Percentiles rank a stretch among this genome's conserved stretches.
These are phyloP conservation scores for Eupithecia centaureata DNA, from an alignment of 2,888 invertebrate genomes.

Conservation along the genomic window DNA sequence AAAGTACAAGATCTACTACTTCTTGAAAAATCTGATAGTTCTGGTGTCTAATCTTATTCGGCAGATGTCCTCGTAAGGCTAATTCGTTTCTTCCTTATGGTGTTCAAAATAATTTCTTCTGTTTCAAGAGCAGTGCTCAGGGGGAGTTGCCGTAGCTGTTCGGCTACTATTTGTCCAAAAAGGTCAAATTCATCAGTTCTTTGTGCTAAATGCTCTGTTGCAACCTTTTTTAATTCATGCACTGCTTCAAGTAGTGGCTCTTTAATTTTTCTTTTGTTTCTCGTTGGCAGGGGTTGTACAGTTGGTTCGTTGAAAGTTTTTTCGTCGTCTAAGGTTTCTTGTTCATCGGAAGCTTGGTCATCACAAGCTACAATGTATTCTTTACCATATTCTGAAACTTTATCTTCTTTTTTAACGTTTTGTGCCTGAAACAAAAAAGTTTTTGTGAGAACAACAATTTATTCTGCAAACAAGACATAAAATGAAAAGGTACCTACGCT, in stretches of 20 bases:
- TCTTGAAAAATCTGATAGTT: neutral
- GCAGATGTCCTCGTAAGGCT: neutral
- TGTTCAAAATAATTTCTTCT: slow-evolving; percentile 9
- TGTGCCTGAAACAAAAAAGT: neutral
- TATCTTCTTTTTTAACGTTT: slow-evolving; percentile 4
- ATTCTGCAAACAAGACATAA: neutral
- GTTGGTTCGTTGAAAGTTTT: neutral
- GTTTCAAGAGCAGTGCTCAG: slow-evolving; percentile 12
- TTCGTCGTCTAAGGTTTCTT: neutral
- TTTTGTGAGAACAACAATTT: neutral
- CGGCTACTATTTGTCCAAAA: slow-evolving; percentile 16
- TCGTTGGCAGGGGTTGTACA: neutral
- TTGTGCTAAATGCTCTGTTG: neutral
- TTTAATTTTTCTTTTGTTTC: neutral
- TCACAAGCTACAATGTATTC: slow-evolving; percentile 1
- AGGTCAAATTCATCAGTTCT: slow-evolving; percentile 18
- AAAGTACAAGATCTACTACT: neutral
- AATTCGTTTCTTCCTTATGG: slow-evolving; percentile 10
- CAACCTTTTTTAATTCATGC: neutral
- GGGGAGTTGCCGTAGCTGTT: slow-evolving; percentile 16
- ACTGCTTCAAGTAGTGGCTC: slow-evolving; percentile 1
- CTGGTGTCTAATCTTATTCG: neutral
- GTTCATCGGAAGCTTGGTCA: neutral
- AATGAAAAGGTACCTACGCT: too few species aligned
- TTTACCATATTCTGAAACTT: slow-evolving; percentile 9